Evolutionary conservation across 2,797 vertebrate species (phyloP).

Genomic region (Nannoperca obscura): DNA sequence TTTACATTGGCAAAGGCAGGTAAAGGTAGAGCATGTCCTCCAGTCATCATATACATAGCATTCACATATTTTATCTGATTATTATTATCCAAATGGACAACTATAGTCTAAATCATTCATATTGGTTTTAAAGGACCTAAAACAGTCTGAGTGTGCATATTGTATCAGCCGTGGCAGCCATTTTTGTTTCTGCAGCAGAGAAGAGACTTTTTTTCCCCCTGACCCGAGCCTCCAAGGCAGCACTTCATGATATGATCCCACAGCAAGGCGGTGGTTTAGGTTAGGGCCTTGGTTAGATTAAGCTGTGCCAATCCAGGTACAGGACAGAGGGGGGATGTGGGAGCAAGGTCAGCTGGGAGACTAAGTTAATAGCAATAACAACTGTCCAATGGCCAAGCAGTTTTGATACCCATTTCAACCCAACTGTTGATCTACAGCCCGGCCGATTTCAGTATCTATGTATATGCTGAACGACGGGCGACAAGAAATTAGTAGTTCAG

Average conservation of each 20-base stretch:
- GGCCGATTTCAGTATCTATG: neutral
- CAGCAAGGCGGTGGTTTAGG: constrained; percentile 4
- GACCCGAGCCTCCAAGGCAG: neutral
- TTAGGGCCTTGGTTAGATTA: neutral
- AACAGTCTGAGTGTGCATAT: neutral
- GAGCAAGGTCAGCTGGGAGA: constrained; percentile 6
- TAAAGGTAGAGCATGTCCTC: constrained; percentile 70
- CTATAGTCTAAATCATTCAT: constrained; percentile 16
- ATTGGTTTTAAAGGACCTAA: constrained; percentile 30
- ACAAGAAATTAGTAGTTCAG: neutral
- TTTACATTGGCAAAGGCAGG: constrained; percentile 83
- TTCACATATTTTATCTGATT: constrained; percentile 43
- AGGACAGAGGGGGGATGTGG: neutral
- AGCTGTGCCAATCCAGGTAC: neutral
- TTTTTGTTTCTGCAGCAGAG: neutral
- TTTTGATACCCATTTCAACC: neutral
- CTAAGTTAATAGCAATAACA: neutral
- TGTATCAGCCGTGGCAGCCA: constrained; percentile 4
- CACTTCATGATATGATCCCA: neutral
- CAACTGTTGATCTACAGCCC: neutral
- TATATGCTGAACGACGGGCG: neutral
- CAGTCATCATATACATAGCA: constrained; percentile 54
- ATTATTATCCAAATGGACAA: constrained; percentile 23
- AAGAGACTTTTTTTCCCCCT: neutral
- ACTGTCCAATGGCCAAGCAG: constrained; percentile 10